Conservation (phyloP, 2,888 invertebrate species). For the Acronicta psi region DNA sequence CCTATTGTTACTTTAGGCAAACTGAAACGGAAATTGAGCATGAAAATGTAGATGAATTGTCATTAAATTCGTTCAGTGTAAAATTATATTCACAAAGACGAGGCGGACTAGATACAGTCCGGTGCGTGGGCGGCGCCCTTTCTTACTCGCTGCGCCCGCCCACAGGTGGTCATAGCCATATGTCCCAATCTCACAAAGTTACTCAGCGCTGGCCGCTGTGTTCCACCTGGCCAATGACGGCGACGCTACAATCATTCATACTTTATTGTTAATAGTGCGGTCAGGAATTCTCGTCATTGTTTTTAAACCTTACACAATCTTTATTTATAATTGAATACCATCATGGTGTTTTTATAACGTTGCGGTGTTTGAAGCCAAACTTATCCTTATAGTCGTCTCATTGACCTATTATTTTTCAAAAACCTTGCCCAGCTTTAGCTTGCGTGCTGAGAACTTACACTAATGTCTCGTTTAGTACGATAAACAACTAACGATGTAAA, state of each 20-base stretch:
- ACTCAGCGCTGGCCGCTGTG: slow-evolving; percentile 50
- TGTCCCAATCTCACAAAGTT: slow-evolving; percentile 56
- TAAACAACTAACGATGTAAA: not conserved
- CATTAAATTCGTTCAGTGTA: too few relatives aligned
- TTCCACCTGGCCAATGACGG: slow-evolving; percentile 51
- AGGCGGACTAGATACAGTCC: slow-evolving; percentile 62
- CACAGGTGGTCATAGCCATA: slow-evolving; percentile 67
- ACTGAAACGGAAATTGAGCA: too few relatives aligned
- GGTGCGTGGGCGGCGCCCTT: slow-evolving; percentile 82
- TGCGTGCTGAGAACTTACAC: slow-evolving; percentile 2
- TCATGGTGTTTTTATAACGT: slow-evolving; percentile 6
- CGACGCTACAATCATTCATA: slow-evolving; percentile 50
- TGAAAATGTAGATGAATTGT: too few relatives aligned
- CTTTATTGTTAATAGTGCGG: slow-evolving; percentile 49
- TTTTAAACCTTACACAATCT: slow-evolving; percentile 24
- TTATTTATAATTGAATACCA: slow-evolving; percentile 45
- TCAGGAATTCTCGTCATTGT: slow-evolving; percentile 31
- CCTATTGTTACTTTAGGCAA: too few relatives aligned
- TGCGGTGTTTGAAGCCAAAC: slow-evolving; percentile 18
- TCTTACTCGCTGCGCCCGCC: slow-evolving; percentile 74
- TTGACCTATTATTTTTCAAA: slow-evolving; percentile 28
- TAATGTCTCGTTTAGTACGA: not conserved
- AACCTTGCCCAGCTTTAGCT: slow-evolving; percentile 25
- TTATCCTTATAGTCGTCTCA: slow-evolving; percentile 16
- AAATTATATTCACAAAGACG: slow-evolving; percentile 1